Evolutionary conservation across 2,113 vertebrate species (phyloP), one percentile per base, ranked within the genome.

Genomic region (Strix uralensis): DNA sequence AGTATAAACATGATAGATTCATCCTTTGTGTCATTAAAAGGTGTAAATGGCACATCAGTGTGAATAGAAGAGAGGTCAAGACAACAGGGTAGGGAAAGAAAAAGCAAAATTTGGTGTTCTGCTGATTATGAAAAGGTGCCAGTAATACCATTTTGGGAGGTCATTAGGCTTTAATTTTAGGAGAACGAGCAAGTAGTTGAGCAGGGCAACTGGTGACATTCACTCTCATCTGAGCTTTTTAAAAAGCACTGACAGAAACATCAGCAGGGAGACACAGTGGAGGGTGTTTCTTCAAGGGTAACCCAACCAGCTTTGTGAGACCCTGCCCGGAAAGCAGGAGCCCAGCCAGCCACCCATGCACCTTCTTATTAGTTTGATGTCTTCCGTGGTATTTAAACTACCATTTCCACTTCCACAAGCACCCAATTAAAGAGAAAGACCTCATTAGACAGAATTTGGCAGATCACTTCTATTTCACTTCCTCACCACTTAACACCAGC

Each of bases 51-150:
- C 46, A 91, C 51, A 59, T 8, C 22, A 11, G 9, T 1, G 52
- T 32, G 81, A 91, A 52, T 2, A 21, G 66, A 70, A 79, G 71
- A 52, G 55, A 27, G 15, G 22, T 34, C 55, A 63, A 52, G 34
- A 46, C 34, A 71, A 38, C 10, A 9, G 30, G 38, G 30, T 8
- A 44, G 38, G 27, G 36, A 58, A 66, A 44, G 36, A 52, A 61
- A 65, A 88, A 0, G 61, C 6, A 2, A 36, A 78, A 42, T 10
- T 30, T 0, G 0, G 27, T 7, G 57, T 29, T 79, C 6, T 52
- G 30, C 58, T 57, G 63, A 15, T 51, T 26, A 17, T 17, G 27
- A 36, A 40, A 71, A 92, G 55, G n/a, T 47, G 46, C 15, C 12
- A 4, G 25, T 34, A 87, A n/a, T 30, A 12, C 20, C 10, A 10